phyloP scores from a whole-genome alignment of 2,888 invertebrate species.

The Aporophyla lueneburgensis region DNA sequence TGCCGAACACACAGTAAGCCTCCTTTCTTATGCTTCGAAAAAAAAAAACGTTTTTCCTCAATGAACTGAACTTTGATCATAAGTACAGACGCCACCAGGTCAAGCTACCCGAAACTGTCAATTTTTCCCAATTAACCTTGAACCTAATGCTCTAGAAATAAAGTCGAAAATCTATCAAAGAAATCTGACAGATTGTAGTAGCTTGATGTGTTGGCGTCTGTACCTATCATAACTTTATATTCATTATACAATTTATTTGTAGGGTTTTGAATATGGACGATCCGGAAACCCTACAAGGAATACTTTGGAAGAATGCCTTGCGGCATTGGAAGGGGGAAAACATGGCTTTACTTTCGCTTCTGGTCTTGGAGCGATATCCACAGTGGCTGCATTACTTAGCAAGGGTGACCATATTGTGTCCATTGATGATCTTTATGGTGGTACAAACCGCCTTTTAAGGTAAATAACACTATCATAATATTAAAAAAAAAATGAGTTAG shows the following conservation, averaged over 20 bases:
- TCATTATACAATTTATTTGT: constrained; percentile 57
- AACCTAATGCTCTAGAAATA: too few relatives aligned
- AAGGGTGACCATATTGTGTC: constrained; percentile 97
- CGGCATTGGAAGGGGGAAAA: constrained; percentile 97
- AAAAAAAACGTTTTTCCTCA: background rate
- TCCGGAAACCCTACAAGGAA: constrained; percentile 98
- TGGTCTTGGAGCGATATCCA: constrained; percentile 96
- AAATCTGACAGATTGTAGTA: too few relatives aligned
- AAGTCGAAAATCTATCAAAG: too few relatives aligned
- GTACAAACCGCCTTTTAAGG: constrained; percentile 94
- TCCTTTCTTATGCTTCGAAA: background rate
- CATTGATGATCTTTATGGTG: constrained; percentile 98
- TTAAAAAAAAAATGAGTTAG: background rate
- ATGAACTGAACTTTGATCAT: background rate
- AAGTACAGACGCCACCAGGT: too few relatives aligned
- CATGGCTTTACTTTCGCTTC: constrained; percentile 96
- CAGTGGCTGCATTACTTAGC: constrained; percentile 94
- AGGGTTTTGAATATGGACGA: constrained; percentile 98
- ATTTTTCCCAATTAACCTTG: too few relatives aligned
- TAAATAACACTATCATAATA: constrained; percentile 65
- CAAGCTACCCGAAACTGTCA: too few relatives aligned
- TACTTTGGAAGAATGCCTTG: constrained; percentile 96
- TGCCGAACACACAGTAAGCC: constrained; percentile 94
- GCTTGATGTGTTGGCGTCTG: too few relatives aligned
- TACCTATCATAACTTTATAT: background rate